A percentile compares a stretch with the other conserved stretches of the same genome.
These are phyloP conservation scores for Nibea coibor DNA, from an alignment of 2,113 vertebrate species.

Conservation along the genomic window DNA sequence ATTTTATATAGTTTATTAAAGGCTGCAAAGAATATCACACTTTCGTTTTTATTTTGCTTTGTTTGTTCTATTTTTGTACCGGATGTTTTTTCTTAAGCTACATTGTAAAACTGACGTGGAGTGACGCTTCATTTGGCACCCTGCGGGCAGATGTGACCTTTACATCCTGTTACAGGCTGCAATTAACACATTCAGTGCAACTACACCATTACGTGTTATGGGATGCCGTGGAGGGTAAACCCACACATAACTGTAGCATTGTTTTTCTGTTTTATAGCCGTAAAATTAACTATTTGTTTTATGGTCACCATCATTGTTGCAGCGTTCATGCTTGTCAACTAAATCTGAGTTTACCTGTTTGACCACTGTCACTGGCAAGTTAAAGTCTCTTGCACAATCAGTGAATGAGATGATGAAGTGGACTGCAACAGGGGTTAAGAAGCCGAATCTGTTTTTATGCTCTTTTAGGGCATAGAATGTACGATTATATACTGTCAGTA, in stretches of 20 bases:
- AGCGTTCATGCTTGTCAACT: not conserved
- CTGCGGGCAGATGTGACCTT: slow-evolving; percentile 79
- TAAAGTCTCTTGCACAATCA: not conserved
- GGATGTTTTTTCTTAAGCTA: not conserved
- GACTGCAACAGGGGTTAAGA: not conserved
- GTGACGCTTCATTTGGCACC: slow-evolving; percentile 58
- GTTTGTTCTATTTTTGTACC: slow-evolving; percentile 1
- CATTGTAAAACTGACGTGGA: slow-evolving; percentile 18
- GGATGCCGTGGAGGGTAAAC: not conserved
- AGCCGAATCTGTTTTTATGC: not conserved
- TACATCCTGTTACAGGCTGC: slow-evolving; percentile 72
- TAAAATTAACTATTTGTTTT: not conserved
- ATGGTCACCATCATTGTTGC: not conserved
- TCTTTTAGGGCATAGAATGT: not conserved
- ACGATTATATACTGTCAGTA: not conserved
- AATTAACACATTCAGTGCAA: slow-evolving; percentile 68
- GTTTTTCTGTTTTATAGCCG: not conserved
- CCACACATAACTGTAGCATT: not conserved
- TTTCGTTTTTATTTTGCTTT: not conserved
- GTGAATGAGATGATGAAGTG: not conserved
- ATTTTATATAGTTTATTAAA: not conserved
- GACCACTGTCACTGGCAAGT: not conserved
- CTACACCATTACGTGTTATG: not conserved
- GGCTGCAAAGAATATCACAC: not conserved
- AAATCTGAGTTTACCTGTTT: not conserved